Conservation (phyloP, 2,888 invertebrate species). For the Acronicta aceris region DNA sequence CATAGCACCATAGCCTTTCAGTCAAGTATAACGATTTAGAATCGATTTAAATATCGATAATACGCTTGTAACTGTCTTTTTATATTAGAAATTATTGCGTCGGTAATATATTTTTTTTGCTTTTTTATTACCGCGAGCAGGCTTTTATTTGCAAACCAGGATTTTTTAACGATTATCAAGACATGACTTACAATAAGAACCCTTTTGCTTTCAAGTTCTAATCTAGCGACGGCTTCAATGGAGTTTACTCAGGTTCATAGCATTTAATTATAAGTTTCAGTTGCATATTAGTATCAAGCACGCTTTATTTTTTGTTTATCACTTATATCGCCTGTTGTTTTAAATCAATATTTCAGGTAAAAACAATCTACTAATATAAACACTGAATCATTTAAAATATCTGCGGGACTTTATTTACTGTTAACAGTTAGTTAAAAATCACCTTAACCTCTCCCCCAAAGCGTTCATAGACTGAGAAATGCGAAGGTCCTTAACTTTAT, state of each 20-base stretch:
- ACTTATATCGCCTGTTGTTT: background rate
- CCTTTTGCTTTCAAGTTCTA: conserved; percentile 1
- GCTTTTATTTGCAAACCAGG: background rate
- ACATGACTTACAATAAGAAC: no score
- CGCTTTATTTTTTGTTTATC: conserved; percentile 17
- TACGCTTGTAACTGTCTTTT: conserved; percentile 32
- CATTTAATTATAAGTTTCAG: conserved; percentile 8
- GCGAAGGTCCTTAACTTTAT: no score
- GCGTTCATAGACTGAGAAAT: no score
- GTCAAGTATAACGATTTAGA: conserved; percentile 10
- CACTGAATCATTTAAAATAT: background rate
- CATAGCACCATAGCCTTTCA: conserved; percentile 54
- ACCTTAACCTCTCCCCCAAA: no score
- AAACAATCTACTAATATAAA: background rate
- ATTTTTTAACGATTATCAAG: no score
- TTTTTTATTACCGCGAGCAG: conserved; percentile 17
- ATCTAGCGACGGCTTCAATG: conserved; percentile 15
- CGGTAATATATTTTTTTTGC: conserved; percentile 19
- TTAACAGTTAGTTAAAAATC: no score
- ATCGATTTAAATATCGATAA: conserved; percentile 29
- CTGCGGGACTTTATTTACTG: no score
- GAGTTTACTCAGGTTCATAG: conserved; percentile 11
- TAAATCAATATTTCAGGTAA: background rate
- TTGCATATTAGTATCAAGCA: conserved; percentile 22
- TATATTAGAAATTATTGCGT: conserved; percentile 22